A percentile compares a stretch with the other conserved stretches of the same genome.
These are phyloP conservation scores for Noctuana brunneofusca DNA, from an alignment of 2,888 invertebrate genomes.

Conservation along the genomic window DNA sequence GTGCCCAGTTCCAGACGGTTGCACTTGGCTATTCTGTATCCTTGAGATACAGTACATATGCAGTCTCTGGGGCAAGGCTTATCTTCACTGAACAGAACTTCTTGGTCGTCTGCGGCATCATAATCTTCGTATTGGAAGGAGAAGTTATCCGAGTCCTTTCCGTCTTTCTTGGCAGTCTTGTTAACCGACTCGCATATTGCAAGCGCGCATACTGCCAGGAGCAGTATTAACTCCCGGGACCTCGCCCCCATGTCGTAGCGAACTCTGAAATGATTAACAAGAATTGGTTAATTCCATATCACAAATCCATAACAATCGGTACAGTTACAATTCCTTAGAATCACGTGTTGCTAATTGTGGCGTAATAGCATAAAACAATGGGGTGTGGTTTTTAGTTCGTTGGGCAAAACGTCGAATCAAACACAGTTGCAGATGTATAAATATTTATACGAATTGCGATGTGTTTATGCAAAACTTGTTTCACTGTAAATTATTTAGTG, in stretches of 20 bases:
- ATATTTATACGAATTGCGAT: constrained; percentile 7
- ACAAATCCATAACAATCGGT: constrained; percentile 29
- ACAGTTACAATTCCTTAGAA: constrained; percentile 15
- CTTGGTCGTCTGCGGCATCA: constrained; percentile 74
- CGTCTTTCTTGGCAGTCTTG: constrained; percentile 62
- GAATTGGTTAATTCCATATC: constrained; percentile 34
- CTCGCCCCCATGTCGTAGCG: constrained; percentile 73
- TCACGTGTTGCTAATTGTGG: constrained; percentile 27
- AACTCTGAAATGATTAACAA: constrained; percentile 71
- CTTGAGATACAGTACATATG: constrained; percentile 83
- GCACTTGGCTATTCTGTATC: constrained; percentile 85
- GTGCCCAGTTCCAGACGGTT: constrained; percentile 85
- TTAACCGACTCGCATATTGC: constrained; percentile 65
- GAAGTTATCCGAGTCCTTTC: constrained; percentile 56
- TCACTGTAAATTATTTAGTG: constrained; percentile 2
- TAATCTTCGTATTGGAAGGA: constrained; percentile 72
- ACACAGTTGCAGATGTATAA: constrained; percentile 5
- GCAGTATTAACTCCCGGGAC: constrained; percentile 77
- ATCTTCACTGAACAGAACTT: constrained; percentile 74
- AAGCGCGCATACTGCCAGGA: constrained; percentile 75
- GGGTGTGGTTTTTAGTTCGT: constrained; percentile 17
- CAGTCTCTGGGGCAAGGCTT: constrained; percentile 85
- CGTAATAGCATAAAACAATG: constrained; percentile 28
- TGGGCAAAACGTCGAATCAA: constrained; percentile 35
- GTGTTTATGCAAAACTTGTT: background rate